Evolutionary conservation across 2,888 invertebrate species (phyloP), one percentile per base, ranked within the genome.

Genomic region (Tipula unca): DNA sequence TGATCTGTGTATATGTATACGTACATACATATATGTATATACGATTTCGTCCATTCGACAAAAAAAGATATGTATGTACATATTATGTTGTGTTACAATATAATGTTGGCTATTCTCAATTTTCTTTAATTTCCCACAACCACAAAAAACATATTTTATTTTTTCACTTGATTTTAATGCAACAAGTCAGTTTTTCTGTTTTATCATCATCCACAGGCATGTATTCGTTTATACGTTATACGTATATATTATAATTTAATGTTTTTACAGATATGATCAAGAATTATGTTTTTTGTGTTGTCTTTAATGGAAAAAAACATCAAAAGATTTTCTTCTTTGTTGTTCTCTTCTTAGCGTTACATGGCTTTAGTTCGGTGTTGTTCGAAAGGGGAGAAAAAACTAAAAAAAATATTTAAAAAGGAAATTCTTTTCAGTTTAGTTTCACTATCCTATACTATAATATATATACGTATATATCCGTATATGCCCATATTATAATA

Each of bases 251-350:
- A 69, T 69, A 69, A 69, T 69, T 69, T 69, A 25, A 69, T 69
- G 69, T 69, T 69, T n/a, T n/a, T 69, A 69, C 25, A 69, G 69
- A 69, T 69, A 69, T 69, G 69, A 69, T 69, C 69, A 69, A 69
- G 69, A 69, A 69, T 69, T 20, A 69, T 69, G 25, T 25, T 42
- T 42, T 69, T 69, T 54, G 48, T 54, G 69, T 25, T 69, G 25
- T 25, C 25, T 25, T 25, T 25, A 20, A 69, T 69, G 69, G 69
- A 69, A 69, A 32, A n/a, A 32, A 69, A 69, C 69, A 69, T 69
- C 69, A 69, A 69, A 69, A 69, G 69, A 69, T 69, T 69, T 69
- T 69, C 10, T 69, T 69, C 69, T 69, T 69, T 69, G 69, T 69
- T 20, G 69, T 25, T 69, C 69, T 69, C 69, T 69, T 69, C 3